These are phyloP conservation scores for Megaceryle torquata DNA, from an alignment of 2,113 vertebrate species.

Conservation along the genomic window DNA sequence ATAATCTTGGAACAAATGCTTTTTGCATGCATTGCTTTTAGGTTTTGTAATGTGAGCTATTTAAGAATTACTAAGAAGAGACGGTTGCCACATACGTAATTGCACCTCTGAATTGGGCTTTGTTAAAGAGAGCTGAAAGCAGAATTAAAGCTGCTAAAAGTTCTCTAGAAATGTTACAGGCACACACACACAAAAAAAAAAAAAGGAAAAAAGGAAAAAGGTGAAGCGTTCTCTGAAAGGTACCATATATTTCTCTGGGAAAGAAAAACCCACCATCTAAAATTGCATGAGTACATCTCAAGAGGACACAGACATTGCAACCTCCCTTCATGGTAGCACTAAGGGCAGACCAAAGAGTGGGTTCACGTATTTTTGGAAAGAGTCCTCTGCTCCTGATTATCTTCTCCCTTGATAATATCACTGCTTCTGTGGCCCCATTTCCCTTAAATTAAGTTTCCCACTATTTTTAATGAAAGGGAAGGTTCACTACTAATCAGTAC, in stretches of 20 bases:
- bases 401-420: not conserved
- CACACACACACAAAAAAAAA: not conserved
- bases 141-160: constrained; percentile 6
- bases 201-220: not conserved
- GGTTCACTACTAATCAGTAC: not conserved
- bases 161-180: not conserved
- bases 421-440: not conserved
- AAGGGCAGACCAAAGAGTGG: not conserved
- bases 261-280: not conserved
- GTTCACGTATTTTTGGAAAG: not conserved
- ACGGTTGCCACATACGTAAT: not conserved
- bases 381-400: not conserved
- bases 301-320: not conserved
- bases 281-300: not conserved
- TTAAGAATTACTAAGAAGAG: not conserved
- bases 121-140: not conserved
- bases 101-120: not conserved
- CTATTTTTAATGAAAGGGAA: not conserved
- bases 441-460: not conserved
- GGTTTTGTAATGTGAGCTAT: not conserved
- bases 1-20: not conserved
- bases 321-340: not conserved
- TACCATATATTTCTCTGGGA: not conserved
- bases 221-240: not conserved
- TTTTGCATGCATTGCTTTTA: not conserved